These are phyloP conservation scores for Drosophila leontia DNA, from an alignment of 1,140 invertebrate species.

Conservation along the genomic window DNA sequence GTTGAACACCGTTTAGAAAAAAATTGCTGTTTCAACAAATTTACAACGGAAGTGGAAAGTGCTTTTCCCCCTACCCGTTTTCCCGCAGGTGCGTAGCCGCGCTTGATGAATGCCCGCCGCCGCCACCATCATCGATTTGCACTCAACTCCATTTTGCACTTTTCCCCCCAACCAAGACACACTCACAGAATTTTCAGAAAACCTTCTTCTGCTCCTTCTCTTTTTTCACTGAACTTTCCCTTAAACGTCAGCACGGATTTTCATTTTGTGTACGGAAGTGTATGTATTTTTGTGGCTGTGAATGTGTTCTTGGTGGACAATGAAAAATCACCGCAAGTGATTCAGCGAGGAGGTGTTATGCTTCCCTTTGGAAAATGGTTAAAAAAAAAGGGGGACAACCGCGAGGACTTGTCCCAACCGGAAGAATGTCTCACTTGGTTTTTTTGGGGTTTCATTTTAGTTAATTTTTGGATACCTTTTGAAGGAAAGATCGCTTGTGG, in stretches of 20 bases:
- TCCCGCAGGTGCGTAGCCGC: conserved; percentile 37
- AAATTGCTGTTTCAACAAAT: conserved; percentile 83
- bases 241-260: conserved; percentile 66
- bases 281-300: conserved; percentile 57
- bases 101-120: conserved; percentile 67
- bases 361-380: neutral
- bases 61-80: conserved; percentile 46
- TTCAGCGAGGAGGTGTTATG: neutral
- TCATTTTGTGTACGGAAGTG: conserved; percentile 57
- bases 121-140: conserved; percentile 77
- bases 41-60: conserved; percentile 81
- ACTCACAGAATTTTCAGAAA: conserved; percentile 60
- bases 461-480: neutral
- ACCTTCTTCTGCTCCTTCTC: neutral
- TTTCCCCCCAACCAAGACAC: conserved; percentile 60
- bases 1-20: conserved; percentile 75
- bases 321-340: conserved; percentile 77
- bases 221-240: neutral
- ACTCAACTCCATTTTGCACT: conserved; percentile 81
- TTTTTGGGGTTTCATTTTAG: conserved; percentile 9
- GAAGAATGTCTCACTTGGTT: conserved; percentile 75
- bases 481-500: neutral
- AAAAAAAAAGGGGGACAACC: neutral
- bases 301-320: conserved; percentile 70
- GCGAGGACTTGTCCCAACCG: conserved; percentile 36